Evolutionary conservation across 2,888 invertebrate species (phyloP).

Genomic region (Ischnura elegans): DNA sequence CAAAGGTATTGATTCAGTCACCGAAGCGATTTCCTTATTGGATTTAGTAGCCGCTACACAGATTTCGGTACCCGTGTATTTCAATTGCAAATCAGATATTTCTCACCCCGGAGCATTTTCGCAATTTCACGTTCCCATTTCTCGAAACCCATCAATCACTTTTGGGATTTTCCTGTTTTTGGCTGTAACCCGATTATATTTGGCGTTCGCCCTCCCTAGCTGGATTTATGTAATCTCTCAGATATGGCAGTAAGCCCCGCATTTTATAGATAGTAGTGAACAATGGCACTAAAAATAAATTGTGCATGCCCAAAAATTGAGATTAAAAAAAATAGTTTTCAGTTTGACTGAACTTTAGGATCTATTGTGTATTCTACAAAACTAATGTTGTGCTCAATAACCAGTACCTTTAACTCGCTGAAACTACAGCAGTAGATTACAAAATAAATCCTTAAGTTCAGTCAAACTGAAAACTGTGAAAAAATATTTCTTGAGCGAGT

Average conservation of each 20-base stretch:
- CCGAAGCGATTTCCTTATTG: background rate
- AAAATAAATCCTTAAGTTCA: too few species aligned
- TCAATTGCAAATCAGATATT: slow-evolving; percentile 19
- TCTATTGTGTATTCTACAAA: too few species aligned
- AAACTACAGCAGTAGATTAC: too few species aligned
- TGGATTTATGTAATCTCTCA: background rate
- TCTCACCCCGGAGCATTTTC: background rate
- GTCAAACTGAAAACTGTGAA: too few species aligned
- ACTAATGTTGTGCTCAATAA: too few species aligned
- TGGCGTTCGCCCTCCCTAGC: background rate
- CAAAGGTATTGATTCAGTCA: background rate
- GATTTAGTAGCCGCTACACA: background rate
- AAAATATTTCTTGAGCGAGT: too few species aligned
- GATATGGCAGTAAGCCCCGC: background rate
- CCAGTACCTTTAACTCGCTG: too few species aligned
- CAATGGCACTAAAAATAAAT: too few species aligned
- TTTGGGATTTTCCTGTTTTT: background rate
- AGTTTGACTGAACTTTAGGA: too few species aligned
- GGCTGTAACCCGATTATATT: background rate
- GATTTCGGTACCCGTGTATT: background rate
- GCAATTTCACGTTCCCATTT: slow-evolving; percentile 1
- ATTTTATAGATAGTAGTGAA: too few species aligned
- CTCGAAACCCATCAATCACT: background rate
- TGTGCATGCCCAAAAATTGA: too few species aligned
- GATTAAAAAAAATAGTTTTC: too few species aligned